A percentile compares a stretch with the other conserved stretches of the same genome.
These are phyloP conservation scores for Papilio polyxenes DNA, from an alignment of 1,140 invertebrate genomes.

Conservation along the genomic window DNA sequence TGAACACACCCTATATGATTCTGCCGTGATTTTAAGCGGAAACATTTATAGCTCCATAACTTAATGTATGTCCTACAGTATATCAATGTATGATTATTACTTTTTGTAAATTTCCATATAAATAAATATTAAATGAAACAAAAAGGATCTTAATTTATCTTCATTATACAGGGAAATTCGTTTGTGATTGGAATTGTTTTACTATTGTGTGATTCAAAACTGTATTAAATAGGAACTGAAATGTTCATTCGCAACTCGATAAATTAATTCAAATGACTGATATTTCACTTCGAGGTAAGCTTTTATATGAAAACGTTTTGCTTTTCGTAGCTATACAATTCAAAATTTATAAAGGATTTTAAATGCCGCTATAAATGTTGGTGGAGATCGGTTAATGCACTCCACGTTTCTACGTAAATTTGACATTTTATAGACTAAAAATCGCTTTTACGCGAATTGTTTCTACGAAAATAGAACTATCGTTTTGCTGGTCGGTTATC, in stretches of 20 bases:
- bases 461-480: slow-evolving; percentile 38
- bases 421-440: slow-evolving; percentile 35
- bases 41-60: slow-evolving; percentile 46
- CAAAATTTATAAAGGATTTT: slow-evolving; percentile 2
- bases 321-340: neutral
- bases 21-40: slow-evolving; percentile 41
- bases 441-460: slow-evolving; percentile 37
- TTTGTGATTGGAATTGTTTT: no score
- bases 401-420: slow-evolving; percentile 32
- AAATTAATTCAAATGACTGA: neutral
- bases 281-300: neutral
- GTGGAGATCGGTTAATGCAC: slow-evolving; percentile 10
- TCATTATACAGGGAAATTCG: no score
- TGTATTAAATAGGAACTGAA: neutral
- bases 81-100: slow-evolving; percentile 16
- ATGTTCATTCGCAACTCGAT: neutral
- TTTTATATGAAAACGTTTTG: neutral
- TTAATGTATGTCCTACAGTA: slow-evolving; percentile 42
- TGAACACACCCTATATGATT: slow-evolving; percentile 30
- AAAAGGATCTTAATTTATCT: neutral
- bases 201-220: neutral
- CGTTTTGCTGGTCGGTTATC: slow-evolving; percentile 12
- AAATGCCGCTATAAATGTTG: neutral
- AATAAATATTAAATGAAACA: no score
- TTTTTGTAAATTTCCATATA: no score